Evolutionary conservation across 2,888 invertebrate species (phyloP).

Genomic region (Nemapogon koenigi): DNA sequence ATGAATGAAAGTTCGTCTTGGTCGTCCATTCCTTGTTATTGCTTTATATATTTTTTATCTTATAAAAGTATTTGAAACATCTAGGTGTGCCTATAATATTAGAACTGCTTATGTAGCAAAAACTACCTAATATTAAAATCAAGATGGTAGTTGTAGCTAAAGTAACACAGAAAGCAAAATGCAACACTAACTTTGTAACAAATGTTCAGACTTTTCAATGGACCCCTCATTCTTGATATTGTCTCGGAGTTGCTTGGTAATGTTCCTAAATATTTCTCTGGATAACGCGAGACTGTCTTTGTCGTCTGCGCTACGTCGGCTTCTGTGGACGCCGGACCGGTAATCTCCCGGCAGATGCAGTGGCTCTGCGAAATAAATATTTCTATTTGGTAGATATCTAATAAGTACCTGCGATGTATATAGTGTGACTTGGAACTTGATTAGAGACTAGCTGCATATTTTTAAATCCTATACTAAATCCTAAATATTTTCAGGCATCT

Average conservation of each 20-base stretch:
- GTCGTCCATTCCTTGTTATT: too few relatives aligned
- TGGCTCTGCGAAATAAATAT: constrained; percentile 45
- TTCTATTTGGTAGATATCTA: too few relatives aligned
- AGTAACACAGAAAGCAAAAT: not conserved
- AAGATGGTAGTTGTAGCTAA: not conserved
- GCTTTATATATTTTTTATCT: too few relatives aligned
- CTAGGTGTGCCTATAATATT: too few relatives aligned
- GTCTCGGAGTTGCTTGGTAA: constrained; percentile 57
- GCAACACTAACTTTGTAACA: constrained; percentile 43
- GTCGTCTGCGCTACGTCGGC: constrained; percentile 45
- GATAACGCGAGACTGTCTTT: constrained; percentile 56
- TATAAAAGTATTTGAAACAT: too few relatives aligned
- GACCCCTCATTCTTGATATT: constrained; percentile 55
- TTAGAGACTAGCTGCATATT: too few relatives aligned
- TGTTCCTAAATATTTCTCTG: constrained; percentile 59
- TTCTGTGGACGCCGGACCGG: constrained; percentile 38
- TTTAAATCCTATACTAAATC: too few relatives aligned
- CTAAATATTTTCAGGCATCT: too few relatives aligned
- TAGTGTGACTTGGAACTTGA: too few relatives aligned
- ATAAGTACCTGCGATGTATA: too few relatives aligned
- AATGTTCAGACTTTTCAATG: constrained; percentile 48
- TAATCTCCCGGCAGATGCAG: constrained; percentile 47
- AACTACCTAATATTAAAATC: constrained; percentile 1
- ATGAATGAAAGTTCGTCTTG: too few relatives aligned
- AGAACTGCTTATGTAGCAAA: not conserved